Evolutionary conservation across 2,797 vertebrate species (phyloP).

Genomic region (Momotus momota): DNA sequence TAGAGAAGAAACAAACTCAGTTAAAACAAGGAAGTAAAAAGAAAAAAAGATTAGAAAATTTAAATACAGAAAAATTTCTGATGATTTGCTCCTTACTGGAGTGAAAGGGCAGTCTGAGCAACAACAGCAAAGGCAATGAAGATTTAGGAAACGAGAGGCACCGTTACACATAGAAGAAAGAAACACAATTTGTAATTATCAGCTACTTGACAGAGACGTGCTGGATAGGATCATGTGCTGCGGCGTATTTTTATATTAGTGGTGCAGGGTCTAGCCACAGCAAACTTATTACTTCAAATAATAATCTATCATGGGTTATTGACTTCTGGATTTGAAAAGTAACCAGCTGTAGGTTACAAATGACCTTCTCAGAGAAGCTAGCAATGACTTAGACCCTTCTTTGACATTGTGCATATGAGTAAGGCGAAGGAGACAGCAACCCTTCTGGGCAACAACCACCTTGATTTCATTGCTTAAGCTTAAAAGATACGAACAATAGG

Average conservation of each 20-base stretch:
- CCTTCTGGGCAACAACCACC: constrained; percentile 22
- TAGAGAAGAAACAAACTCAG: constrained; percentile 29
- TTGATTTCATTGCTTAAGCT: constrained; percentile 26
- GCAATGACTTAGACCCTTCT: background rate
- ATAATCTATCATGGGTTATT: background rate
- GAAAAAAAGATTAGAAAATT: constrained; percentile 51
- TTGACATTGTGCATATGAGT: background rate
- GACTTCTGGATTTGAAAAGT: constrained; percentile 35
- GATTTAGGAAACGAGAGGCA: background rate
- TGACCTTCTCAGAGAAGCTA: background rate
- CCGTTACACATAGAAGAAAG: background rate
- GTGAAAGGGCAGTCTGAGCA: background rate
- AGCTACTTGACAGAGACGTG: background rate
- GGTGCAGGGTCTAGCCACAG: constrained; percentile 18
- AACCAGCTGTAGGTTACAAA: background rate
- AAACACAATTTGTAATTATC: constrained; percentile 44
- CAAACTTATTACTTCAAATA: constrained; percentile 55
- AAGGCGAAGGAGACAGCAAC: background rate
- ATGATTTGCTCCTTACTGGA: constrained; percentile 26
- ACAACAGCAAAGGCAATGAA: background rate
- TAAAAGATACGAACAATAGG: constrained; percentile 12
- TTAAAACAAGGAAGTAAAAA: constrained; percentile 58
- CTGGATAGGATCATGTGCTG: constrained; percentile 38
- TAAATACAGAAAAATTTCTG: constrained; percentile 16
- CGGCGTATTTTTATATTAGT: constrained; percentile 21